phyloP scores from a whole-genome alignment of 2,888 invertebrate species.

The Luperina nickerlii region DNA sequence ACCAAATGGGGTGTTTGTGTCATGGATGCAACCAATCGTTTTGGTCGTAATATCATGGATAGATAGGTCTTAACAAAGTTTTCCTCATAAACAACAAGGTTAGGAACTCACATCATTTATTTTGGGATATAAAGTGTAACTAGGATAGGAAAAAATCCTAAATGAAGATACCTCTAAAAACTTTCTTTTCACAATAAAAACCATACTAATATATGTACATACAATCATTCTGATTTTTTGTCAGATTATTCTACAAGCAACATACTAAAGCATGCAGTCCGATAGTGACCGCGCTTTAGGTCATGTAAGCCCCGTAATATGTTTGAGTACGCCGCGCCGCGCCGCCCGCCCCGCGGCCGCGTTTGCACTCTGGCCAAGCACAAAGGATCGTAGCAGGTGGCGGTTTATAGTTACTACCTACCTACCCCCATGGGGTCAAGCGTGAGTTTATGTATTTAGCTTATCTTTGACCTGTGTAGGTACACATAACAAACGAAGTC shows the following conservation, averaged over 20 bases:
- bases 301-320: too few relatives aligned
- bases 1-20: constrained; percentile 49
- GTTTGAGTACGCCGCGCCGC: too few relatives aligned
- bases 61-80: constrained; percentile 7
- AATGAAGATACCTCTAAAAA: too few relatives aligned
- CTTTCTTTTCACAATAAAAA: too few relatives aligned
- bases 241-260: too few relatives aligned
- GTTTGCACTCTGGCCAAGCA: too few relatives aligned
- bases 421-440: background rate
- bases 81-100: constrained; percentile 17
- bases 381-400: background rate
- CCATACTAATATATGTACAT: too few relatives aligned
- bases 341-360: too few relatives aligned
- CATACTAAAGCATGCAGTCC: too few relatives aligned
- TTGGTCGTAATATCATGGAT: constrained; percentile 2
- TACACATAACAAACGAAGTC: background rate
- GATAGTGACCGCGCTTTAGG: too few relatives aligned
- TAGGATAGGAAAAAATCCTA: too few relatives aligned
- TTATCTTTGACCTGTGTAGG: background rate
- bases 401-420: background rate
- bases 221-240: too few relatives aligned
- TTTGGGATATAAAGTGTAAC: background rate
- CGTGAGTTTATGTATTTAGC: background rate
- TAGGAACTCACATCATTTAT: background rate
- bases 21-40: constrained; percentile 47